Conservation (phyloP, 53 echinoderm and acorn worm genomes). For the Henricia sp. region DNA sequence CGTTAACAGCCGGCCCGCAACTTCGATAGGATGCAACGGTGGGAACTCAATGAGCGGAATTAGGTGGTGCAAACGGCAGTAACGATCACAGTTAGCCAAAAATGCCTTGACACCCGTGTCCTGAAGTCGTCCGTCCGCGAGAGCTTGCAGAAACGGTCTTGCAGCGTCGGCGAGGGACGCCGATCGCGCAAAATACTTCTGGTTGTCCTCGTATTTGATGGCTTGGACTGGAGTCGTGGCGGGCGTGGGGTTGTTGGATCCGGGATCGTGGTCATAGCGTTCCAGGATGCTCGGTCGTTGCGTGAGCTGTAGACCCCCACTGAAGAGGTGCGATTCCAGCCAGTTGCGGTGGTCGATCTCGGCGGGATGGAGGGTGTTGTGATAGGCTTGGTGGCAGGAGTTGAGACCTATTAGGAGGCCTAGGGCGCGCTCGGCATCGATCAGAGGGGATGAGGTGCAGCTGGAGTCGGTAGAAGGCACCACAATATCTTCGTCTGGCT, state of each 20-base stretch:
- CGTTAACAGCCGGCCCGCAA: constrained; percentile 75
- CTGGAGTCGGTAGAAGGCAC: constrained; percentile 54
- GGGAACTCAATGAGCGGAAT: constrained; percentile 84
- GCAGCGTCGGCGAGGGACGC: constrained; percentile 87
- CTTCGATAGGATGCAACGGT: constrained; percentile 76
- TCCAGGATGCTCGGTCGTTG: constrained; percentile 81
- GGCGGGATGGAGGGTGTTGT: constrained; percentile 73
- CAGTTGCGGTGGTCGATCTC: constrained; percentile 84
- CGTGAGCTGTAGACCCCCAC: constrained; percentile 88
- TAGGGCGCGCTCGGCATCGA: constrained; percentile 90
- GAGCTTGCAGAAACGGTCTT: constrained; percentile 86
- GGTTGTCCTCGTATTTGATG: constrained; percentile 85
- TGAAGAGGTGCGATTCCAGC: constrained; percentile 90
- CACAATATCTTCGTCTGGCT: constrained; percentile 92
- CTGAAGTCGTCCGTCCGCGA: constrained; percentile 85
- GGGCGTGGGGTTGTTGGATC: constrained; percentile 51
- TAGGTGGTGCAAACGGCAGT: constrained; percentile 87
- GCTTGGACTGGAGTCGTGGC: constrained; percentile 50
- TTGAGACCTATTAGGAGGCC: constrained; percentile 91
- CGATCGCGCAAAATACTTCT: constrained; percentile 81
- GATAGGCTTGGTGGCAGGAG: constrained; percentile 89
- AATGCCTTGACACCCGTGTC: constrained; percentile 87
- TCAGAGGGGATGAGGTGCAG: constrained; percentile 84
- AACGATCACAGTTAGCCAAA: constrained; percentile 85
- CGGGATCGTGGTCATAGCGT: constrained; percentile 45